A percentile compares a stretch with the other conserved stretches of the same genome.
Conservation (phyloP, 2,888 invertebrate species). For the Sarcophaga carnaria region DNA sequence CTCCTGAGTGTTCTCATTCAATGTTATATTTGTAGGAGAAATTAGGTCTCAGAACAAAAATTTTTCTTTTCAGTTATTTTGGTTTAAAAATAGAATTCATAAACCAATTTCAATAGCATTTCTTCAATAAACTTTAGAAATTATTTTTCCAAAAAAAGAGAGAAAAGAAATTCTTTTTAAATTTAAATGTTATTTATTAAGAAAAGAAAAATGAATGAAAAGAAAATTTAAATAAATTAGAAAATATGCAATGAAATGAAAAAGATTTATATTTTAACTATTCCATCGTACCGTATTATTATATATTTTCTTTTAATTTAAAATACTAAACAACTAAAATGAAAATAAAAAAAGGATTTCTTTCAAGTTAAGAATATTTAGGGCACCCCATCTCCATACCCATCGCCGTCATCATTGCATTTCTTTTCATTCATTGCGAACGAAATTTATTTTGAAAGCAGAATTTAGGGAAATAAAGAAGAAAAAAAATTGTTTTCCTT, state of each 20-base stretch:
- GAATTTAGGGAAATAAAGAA: background rate
- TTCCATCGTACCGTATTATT: background rate
- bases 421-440: conserved; percentile 2
- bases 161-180: too few relatives aligned
- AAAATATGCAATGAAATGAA: background rate
- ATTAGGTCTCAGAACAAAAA: too few relatives aligned
- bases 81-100: too few relatives aligned
- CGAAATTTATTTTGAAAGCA: background rate
- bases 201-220: too few relatives aligned
- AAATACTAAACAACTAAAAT: conserved; percentile 49
- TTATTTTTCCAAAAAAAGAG: too few relatives aligned
- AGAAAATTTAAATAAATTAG: background rate
- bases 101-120: background rate
- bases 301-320: conserved; percentile 58
- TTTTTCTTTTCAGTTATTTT: too few relatives aligned
- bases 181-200: too few relatives aligned
- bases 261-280: background rate
- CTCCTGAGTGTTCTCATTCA: too few relatives aligned
- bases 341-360: background rate
- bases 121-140: too few relatives aligned
- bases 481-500: background rate
- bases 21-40: too few relatives aligned
- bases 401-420: conserved; percentile 37
- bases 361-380: conserved; percentile 38
- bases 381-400: conserved; percentile 46